Conservation (phyloP, 2,888 invertebrate genomes). For the Melanostoma scalare region DNA sequence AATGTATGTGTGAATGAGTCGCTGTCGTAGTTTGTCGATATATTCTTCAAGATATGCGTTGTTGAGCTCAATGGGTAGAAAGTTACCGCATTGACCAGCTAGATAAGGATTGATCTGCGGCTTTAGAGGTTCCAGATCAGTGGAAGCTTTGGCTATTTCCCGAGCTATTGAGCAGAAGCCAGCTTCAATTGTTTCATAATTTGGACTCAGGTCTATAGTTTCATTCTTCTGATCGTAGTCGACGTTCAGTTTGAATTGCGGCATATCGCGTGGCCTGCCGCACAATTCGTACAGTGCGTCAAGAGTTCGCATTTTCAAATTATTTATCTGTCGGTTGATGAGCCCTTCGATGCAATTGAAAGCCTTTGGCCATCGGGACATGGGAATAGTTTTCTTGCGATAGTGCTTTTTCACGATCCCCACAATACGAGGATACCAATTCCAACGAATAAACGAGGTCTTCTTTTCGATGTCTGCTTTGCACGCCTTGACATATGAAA, state of each 20-base stretch:
- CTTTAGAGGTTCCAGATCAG: conserved; percentile 85
- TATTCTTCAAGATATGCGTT: conserved; percentile 84
- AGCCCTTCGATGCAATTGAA: conserved; percentile 82
- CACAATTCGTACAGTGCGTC: conserved; percentile 85
- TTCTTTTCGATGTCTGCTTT: conserved; percentile 79
- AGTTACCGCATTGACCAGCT: conserved; percentile 82
- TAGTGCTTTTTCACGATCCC: conserved; percentile 78
- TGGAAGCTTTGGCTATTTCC: conserved; percentile 84
- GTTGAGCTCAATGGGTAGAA: conserved; percentile 84
- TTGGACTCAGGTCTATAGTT: conserved; percentile 84
- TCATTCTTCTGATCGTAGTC: conserved; percentile 75
- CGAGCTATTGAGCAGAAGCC: conserved; percentile 85
- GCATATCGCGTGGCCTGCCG: conserved; percentile 83
- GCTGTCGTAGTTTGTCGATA: conserved; percentile 83
- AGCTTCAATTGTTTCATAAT: conserved; percentile 83
- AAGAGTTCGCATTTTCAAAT: conserved; percentile 87
- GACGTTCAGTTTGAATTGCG: conserved; percentile 85
- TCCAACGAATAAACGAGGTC: conserved; percentile 80
- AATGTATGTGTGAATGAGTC: conserved; percentile 83
- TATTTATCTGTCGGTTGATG: conserved; percentile 85
- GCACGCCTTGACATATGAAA: conserved; percentile 77
- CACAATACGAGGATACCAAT: conserved; percentile 82
- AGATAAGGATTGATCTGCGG: conserved; percentile 81
- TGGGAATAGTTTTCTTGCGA: conserved; percentile 77
- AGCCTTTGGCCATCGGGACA: conserved; percentile 77